Conservation (phyloP, 1,140 invertebrate genomes). For the Drosophila tropicalis region DNA sequence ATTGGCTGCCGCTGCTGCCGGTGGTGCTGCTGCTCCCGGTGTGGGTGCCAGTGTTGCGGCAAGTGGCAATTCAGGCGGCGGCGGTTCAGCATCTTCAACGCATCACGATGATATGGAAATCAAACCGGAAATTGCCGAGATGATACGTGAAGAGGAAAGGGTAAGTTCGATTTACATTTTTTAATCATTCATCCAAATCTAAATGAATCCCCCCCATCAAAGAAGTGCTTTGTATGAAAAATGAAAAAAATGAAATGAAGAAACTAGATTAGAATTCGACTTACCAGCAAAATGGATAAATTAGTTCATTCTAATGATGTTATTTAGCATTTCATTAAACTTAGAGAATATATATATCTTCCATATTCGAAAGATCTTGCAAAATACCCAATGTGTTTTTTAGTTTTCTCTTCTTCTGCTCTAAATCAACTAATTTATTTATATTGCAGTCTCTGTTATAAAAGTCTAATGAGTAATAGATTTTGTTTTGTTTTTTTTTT, state of each 20-base stretch:
- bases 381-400: too few species aligned
- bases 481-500: not conserved
- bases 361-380: not conserved
- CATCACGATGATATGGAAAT: conserved; percentile 92
- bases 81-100: conserved; percentile 53
- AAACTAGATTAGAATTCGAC: not conserved
- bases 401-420: not conserved
- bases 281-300: too few species aligned
- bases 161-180: conserved; percentile 86
- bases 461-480: not conserved
- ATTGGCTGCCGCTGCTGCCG: conserved; percentile 56
- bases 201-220: not conserved
- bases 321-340: too few species aligned
- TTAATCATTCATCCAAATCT: not conserved
- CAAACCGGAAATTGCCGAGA: conserved; percentile 96
- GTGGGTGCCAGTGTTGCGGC: conserved; percentile 34
- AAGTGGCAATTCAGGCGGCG: conserved; percentile 40
- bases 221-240: not conserved
- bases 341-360: too few species aligned
- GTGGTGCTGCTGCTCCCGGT: conserved; percentile 58
- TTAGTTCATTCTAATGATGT: too few species aligned
- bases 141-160: conserved; percentile 97
- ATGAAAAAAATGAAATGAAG: not conserved
- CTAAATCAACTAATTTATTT: conserved; percentile 11
- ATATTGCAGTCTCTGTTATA: not conserved